phyloP scores from a whole-genome alignment of 37 sponge, comb jelly and placozoan genomes.

The Cliona cf. orientalis region DNA sequence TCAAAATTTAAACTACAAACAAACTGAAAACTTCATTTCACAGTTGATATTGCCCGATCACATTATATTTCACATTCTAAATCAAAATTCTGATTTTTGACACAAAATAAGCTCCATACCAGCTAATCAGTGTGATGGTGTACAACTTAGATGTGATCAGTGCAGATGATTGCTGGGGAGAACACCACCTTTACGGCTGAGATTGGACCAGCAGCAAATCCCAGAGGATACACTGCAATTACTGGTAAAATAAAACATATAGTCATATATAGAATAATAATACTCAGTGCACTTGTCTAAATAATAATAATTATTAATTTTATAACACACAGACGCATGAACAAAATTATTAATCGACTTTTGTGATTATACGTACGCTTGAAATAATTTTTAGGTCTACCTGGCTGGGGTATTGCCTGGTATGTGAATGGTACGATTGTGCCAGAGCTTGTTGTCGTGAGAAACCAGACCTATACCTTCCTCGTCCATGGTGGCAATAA shows the following conservation, averaged over 20 bases:
- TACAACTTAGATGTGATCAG: background rate
- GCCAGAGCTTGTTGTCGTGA: slow-evolving; percentile 51
- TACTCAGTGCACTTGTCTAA: too few relatives aligned
- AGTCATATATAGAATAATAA: background rate
- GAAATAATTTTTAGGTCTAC: slow-evolving; percentile 11
- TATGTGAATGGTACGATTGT: slow-evolving; percentile 71
- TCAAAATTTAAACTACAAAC: too few relatives aligned
- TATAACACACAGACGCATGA: too few relatives aligned
- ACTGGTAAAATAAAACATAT: too few relatives aligned
- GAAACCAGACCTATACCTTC: slow-evolving; percentile 68
- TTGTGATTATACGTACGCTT: too few relatives aligned
- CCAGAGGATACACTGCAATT: slow-evolving; percentile 58
- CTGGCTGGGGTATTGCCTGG: slow-evolving; percentile 75
- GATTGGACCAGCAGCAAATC: slow-evolving; percentile 57
- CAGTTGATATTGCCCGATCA: too few relatives aligned
- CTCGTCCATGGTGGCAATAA: slow-evolving; percentile 54
- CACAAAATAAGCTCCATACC: too few relatives aligned
- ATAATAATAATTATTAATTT: too few relatives aligned
- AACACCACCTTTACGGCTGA: slow-evolving; percentile 48
- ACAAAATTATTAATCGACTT: too few relatives aligned
- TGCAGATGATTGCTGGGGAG: background rate
- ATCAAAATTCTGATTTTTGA: too few relatives aligned
- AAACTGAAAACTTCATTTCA: too few relatives aligned
- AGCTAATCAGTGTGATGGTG: background rate
- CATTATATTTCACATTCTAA: too few relatives aligned